Conservation (phyloP, 2,797 vertebrate genomes). For the Acrossocheilus fasciatus region DNA sequence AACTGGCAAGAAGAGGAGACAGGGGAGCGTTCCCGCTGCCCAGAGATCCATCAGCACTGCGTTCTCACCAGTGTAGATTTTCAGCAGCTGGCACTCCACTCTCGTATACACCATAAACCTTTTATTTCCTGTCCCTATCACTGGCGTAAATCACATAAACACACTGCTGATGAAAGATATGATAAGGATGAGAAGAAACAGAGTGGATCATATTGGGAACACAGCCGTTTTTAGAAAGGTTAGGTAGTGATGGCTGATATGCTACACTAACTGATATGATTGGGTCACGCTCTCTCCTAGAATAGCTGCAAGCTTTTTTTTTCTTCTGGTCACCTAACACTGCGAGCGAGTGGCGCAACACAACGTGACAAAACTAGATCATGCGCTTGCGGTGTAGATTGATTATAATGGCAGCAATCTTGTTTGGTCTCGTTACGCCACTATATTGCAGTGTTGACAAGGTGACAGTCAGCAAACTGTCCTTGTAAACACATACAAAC, state of each 20-base stretch:
- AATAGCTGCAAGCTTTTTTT: conserved; percentile 6
- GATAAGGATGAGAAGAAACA: conserved; percentile 28
- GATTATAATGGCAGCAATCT: conserved; percentile 4
- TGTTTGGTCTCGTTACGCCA: background rate
- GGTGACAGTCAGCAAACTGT: background rate
- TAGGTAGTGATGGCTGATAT: background rate
- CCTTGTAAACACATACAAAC: background rate
- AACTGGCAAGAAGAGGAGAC: conserved; percentile 20
- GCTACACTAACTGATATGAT: conserved; percentile 9
- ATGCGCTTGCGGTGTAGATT: background rate
- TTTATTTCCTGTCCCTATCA: conserved; percentile 43
- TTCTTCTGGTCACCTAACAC: conserved; percentile 19
- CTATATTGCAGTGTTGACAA: background rate
- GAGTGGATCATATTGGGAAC: background rate
- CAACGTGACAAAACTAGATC: background rate
- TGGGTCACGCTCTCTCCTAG: background rate
- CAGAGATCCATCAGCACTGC: conserved; percentile 10
- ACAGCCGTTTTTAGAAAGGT: background rate
- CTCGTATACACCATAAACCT: conserved; percentile 13
- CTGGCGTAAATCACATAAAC: conserved; percentile 24
- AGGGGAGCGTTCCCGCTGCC: conserved; percentile 2
- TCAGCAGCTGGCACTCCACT: conserved; percentile 35
- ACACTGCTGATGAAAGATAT: conserved; percentile 11
- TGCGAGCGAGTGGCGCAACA: background rate
- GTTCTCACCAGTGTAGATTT: conserved; percentile 53